phyloP scores from a whole-genome alignment of 2,888 invertebrate species.

The Eueremaeus valkanovi region DNA sequence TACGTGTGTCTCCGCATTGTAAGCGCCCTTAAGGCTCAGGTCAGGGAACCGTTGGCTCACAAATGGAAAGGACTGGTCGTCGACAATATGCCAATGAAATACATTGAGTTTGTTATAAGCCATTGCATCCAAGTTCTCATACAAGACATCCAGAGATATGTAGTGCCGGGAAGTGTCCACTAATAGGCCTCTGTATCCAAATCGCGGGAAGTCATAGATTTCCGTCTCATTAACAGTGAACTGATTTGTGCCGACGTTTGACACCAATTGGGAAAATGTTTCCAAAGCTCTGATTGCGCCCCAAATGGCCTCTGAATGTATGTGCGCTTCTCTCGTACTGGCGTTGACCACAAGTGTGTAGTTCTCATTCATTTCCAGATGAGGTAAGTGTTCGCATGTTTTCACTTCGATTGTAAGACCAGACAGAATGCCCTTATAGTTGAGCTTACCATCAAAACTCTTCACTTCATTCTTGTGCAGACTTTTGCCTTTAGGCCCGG shows the following conservation, averaged over 20 bases:
- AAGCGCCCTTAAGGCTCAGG: constrained; percentile 53
- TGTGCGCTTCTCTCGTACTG: background rate
- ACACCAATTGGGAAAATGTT: constrained; percentile 73
- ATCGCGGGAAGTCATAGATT: constrained; percentile 66
- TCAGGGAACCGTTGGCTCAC: constrained; percentile 71
- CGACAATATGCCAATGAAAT: constrained; percentile 92
- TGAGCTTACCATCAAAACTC: background rate
- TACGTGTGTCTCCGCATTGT: constrained; percentile 55
- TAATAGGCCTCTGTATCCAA: constrained; percentile 74
- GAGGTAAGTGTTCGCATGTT: constrained; percentile 65
- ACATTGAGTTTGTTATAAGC: constrained; percentile 86
- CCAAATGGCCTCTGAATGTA: constrained; percentile 41
- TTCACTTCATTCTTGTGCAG: background rate
- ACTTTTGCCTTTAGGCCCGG: background rate
- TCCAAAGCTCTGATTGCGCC: constrained; percentile 61
- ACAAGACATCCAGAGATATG: constrained; percentile 64
- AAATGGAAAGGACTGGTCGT: constrained; percentile 89
- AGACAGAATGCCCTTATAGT: constrained; percentile 23
- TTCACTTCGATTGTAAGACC: constrained; percentile 51
- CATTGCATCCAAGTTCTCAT: constrained; percentile 68
- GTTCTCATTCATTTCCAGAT: constrained; percentile 61
- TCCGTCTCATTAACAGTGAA: constrained; percentile 43
- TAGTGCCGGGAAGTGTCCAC: constrained; percentile 85
- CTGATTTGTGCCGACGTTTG: constrained; percentile 63
- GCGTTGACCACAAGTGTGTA: constrained; percentile 42